Evolutionary conservation across 2,888 invertebrate genomes (phyloP), one percentile per base, ranked within the genome.

Genomic region (Nomada goodeniana): DNA sequence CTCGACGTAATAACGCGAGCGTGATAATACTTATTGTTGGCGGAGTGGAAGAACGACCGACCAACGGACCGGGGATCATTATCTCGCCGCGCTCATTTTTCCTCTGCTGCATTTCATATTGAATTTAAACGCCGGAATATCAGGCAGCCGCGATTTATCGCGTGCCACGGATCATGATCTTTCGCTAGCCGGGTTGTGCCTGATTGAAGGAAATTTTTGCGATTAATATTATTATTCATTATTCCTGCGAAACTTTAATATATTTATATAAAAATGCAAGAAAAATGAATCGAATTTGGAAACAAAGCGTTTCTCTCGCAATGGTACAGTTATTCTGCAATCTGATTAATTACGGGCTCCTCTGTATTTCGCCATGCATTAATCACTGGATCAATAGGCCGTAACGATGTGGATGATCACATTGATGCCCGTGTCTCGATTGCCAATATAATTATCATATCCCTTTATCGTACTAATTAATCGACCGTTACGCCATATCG

Each of bases 401-500:
- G 84, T 83, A 75, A 85, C 84, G 84, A 80, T 78, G 84, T 63
- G 77, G 72, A 85, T 73, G 84, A 83, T 85, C 78, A 70, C 69
- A 80, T 76, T 70, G 84, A 70, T 84, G 75, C 26, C 68, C 78
- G 63, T 55, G 69, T 78, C 82, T 84, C 84, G 82, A 79, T 84
- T 82, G 75, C 76, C 79, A 70, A 84, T 83, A 85, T 85, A 80
- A 85, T 85, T 85, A 85, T 83, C 84, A 77, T 78, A 68, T 78
- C 77, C 80, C 84, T 83, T 81, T 83, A 83, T 83, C 83, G 78
- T 83, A 71, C 69, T 76, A 74, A 85, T 85, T 80, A 83, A 85
- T 83, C 78, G 80, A 73, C 80, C 77, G 75, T 73, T 70, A 65
- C 53, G 63, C 23, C 60, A 64, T 69, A 57, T 80, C 81, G 74